Evolutionary conservation across 2,113 vertebrate species (phyloP).

Genomic region (Gymnobelideus leadbeateri): DNA sequence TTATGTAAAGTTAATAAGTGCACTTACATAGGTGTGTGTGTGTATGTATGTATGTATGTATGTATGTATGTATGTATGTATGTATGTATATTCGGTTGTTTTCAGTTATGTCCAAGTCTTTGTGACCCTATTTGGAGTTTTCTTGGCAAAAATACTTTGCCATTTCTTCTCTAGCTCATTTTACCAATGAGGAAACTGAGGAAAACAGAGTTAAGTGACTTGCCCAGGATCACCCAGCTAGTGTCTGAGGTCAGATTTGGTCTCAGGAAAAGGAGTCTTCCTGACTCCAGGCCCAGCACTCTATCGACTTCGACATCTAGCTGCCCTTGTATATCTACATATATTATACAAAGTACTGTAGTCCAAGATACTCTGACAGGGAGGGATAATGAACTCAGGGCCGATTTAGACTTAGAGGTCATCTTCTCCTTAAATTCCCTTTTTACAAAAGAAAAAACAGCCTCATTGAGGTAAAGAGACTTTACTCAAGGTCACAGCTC

Average conservation of each 20-base stretch:
- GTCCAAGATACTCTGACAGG: neutral
- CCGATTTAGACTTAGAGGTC: neutral
- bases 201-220: neutral
- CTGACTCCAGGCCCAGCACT: neutral
- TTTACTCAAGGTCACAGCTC: neutral
- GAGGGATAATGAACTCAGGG: neutral
- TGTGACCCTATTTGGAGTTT: neutral
- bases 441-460: neutral
- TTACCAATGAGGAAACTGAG: neutral
- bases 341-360: neutral
- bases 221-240: neutral
- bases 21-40: neutral
- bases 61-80: too few relatives aligned
- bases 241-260: neutral
- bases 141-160: neutral
- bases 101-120: neutral
- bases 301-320: neutral
- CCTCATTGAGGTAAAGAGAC: neutral
- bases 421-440: neutral
- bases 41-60: too few relatives aligned
- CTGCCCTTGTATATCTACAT: neutral
- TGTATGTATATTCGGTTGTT: neutral
- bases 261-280: neutral
- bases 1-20: neutral
- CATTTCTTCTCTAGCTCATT: neutral